Evolutionary conservation across 2,797 vertebrate genomes (phyloP).

Genomic region (Alcedo quadribrachys): DNA sequence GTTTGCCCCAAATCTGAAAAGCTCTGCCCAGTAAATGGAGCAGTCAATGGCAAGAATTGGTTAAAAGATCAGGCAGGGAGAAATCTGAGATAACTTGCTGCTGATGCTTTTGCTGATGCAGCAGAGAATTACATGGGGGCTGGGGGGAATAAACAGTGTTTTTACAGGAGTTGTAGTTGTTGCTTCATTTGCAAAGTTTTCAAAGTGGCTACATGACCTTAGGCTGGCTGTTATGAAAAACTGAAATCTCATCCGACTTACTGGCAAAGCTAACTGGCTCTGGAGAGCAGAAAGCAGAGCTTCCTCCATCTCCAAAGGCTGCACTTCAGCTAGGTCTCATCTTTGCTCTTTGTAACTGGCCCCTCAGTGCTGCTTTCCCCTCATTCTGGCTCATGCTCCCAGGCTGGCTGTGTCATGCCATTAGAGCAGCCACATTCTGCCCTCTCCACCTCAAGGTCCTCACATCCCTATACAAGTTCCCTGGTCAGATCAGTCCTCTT

Average conservation of each 20-base stretch:
- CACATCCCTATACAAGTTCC: neutral
- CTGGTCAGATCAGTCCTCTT: neutral
- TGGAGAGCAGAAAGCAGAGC: neutral
- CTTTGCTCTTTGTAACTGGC: neutral
- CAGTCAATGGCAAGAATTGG: neutral
- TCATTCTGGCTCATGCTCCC: rapidly evolving
- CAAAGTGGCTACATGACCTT: neutral
- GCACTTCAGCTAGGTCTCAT: neutral
- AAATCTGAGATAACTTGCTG: neutral
- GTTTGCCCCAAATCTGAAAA: neutral
- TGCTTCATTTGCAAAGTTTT: neutral
- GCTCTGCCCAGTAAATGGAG: neutral
- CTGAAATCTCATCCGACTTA: neutral
- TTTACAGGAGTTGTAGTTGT: neutral
- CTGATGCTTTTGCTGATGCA: neutral
- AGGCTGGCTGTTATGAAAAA: neutral
- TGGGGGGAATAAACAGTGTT: neutral
- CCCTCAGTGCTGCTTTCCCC: neutral
- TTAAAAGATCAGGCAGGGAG: neutral
- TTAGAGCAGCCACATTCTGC: too few relatives aligned
- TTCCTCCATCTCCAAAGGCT: neutral
- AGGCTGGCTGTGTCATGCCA: neutral
- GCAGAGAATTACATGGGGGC: neutral
- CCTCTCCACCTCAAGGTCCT: neutral
- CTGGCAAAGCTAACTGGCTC: neutral